These are phyloP conservation scores for Brachionus rotundiformis DNA, from an alignment of 1,140 invertebrate genomes.

Conservation along the genomic window DNA sequence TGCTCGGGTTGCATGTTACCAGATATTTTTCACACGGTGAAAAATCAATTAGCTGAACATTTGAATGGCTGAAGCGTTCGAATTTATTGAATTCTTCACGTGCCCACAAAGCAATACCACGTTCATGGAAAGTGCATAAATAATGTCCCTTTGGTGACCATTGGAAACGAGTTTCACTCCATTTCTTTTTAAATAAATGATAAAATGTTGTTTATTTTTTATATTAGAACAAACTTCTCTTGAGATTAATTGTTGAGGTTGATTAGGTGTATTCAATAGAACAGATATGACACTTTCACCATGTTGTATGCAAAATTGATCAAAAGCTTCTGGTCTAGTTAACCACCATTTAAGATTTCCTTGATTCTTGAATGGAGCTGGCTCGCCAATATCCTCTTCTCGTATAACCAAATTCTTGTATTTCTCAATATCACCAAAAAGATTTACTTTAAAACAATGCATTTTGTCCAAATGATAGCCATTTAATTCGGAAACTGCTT, in stretches of 20 bases:
- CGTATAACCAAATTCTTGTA: slow-evolving; percentile 86
- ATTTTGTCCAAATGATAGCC: slow-evolving; percentile 93
- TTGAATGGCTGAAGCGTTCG: slow-evolving; percentile 82
- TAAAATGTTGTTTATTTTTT: no score
- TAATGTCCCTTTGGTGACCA: slow-evolving; percentile 97
- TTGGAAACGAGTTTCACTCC: slow-evolving; percentile 90
- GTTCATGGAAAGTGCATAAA: slow-evolving; percentile 88
- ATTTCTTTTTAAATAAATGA: no score
- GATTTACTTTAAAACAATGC: slow-evolving; percentile 90
- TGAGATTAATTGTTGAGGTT: slow-evolving; percentile 79
- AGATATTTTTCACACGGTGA: slow-evolving; percentile 95
- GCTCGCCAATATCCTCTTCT: slow-evolving; percentile 79
- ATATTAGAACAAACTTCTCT: slow-evolving; percentile 70
- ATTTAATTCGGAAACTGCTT: slow-evolving; percentile 83
- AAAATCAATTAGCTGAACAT: slow-evolving; percentile 93
- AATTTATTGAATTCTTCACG: slow-evolving; percentile 86
- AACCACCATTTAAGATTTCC: slow-evolving; percentile 68
- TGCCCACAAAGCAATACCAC: slow-evolving; percentile 94
- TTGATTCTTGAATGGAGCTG: not conserved
- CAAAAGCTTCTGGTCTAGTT: slow-evolving; percentile 84
- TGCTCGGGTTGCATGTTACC: slow-evolving; percentile 82
- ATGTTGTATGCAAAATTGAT: slow-evolving; percentile 88
- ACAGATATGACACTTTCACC: slow-evolving; percentile 80
- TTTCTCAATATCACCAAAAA: slow-evolving; percentile 92
- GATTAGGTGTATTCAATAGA: slow-evolving; percentile 70